Evolutionary conservation across 2,113 vertebrate genomes (phyloP).

Genomic region (Patagioenas fasciata): DNA sequence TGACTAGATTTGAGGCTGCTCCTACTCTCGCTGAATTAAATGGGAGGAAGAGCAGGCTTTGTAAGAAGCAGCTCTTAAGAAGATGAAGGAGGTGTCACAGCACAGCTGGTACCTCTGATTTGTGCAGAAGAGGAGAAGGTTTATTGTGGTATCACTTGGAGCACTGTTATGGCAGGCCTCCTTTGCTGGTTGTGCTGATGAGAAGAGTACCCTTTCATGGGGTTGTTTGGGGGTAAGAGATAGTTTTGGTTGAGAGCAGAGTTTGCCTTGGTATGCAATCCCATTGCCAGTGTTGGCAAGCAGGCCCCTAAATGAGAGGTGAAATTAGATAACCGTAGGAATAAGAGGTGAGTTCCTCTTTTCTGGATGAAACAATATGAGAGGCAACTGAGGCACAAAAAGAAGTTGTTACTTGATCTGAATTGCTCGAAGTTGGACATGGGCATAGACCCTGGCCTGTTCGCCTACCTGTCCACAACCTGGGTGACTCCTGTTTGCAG

Average conservation of each 20-base stretch:
- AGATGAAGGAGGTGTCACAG: background rate
- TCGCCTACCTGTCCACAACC: background rate
- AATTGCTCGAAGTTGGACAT: background rate
- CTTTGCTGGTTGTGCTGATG: background rate
- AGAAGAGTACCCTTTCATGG: background rate
- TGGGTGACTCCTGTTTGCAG: background rate
- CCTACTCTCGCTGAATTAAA: slow-evolving; percentile 11
- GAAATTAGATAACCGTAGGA: background rate
- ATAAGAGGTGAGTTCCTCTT: background rate
- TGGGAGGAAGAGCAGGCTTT: background rate
- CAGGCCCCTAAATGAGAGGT: background rate
- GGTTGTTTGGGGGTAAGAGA: background rate
- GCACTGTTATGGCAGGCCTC: fast-evolving
- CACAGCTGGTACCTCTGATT: background rate
- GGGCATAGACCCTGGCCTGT: too few relatives aligned
- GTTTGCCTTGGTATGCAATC: background rate
- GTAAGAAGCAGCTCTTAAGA: background rate
- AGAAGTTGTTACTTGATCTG: background rate
- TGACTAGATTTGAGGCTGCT: background rate
- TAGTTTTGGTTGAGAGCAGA: background rate
- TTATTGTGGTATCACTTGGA: background rate
- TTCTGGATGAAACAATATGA: background rate
- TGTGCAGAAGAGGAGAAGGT: background rate
- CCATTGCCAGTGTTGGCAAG: background rate
- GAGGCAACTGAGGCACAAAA: background rate